Base-by-base conservation (phyloP, 1,140 invertebrate species). In the Drosophila ogumai region DNA sequence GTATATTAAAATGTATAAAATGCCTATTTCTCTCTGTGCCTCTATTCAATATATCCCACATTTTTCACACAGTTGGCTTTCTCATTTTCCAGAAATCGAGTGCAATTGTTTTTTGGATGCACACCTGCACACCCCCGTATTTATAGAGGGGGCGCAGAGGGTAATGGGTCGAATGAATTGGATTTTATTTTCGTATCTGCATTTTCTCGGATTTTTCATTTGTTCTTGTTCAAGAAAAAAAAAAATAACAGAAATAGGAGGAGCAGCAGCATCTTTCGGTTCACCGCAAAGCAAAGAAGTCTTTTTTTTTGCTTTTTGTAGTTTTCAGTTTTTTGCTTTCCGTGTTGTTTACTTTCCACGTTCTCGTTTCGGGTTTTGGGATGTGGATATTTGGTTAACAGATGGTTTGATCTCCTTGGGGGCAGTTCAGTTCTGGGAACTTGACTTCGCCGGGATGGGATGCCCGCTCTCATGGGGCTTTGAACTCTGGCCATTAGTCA, bases 111-210 rank as follows among this genome's bases (percentile, higher is more conserved):
- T 44, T 31, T 38, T 25, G 19, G 3, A 55, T 38, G 38, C 38
- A 56, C 43, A 63, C 77, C 81, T 86, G 78, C 82, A 55, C 52
- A 80, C 72, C 67, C 72, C 64, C 60, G 57, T 19, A 25, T 25
- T 55, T 38, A 15, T 55, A 2, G 13, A 3, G 50, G 34, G 34
- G 50, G 25, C 0, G 28, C 3, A 15, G 28, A 7, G 28, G 49
- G 52, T 54, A 54, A 36, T 55, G 32, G 52, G 19, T 54, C 50
- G 52, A 54, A 54, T 54, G 34, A 28, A 36, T 59, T 67, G 36
- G 28, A 74, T 84, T 84, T 88, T 84, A 88, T 81, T 87, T 87
- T 88, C 55, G 76, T 72, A 67, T 82, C 82, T 87, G 79, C 63
- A 63, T 76, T 87, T 79, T 71, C 79, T 87, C 63, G 59, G 22